phyloP scores from a whole-genome alignment of 2,113 vertebrate genomes.

The Microcebus murinus region DNA sequence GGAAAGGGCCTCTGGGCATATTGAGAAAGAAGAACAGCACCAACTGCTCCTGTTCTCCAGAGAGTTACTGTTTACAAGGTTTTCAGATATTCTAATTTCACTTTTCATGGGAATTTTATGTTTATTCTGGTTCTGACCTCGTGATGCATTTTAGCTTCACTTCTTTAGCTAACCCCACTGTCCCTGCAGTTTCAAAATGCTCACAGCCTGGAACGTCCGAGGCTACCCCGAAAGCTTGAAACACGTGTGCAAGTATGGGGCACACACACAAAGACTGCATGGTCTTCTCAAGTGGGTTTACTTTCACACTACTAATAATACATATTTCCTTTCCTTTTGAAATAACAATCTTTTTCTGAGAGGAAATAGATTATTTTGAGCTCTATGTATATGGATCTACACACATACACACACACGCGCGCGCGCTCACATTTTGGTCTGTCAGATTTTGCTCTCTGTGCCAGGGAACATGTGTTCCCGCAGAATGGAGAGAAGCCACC shows the following conservation, averaged over 20 bases:
- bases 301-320: conserved; percentile 23
- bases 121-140: not conserved
- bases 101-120: not conserved
- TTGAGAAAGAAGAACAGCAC: not conserved
- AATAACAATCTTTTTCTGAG: conserved; percentile 63
- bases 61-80: not conserved
- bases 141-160: not conserved
- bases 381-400: conserved; percentile 74
- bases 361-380: conserved; percentile 78
- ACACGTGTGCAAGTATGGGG: accelerated
- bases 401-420: conserved; percentile 2
- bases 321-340: conserved; percentile 55
- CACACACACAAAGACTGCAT: not conserved
- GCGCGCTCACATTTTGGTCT: conserved; percentile 75
- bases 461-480: conserved; percentile 81
- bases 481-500: conserved; percentile 82
- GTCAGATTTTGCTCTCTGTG: conserved; percentile 74
- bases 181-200: not conserved
- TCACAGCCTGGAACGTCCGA: not conserved
- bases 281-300: not conserved
- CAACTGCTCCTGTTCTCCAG: not conserved
- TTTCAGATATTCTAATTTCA: not conserved
- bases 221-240: no score
- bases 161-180: not conserved
- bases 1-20: not conserved